These are phyloP conservation scores for Pristionchus japonicus DNA, from an alignment of 2,888 invertebrate species.

Conservation along the genomic window DNA sequence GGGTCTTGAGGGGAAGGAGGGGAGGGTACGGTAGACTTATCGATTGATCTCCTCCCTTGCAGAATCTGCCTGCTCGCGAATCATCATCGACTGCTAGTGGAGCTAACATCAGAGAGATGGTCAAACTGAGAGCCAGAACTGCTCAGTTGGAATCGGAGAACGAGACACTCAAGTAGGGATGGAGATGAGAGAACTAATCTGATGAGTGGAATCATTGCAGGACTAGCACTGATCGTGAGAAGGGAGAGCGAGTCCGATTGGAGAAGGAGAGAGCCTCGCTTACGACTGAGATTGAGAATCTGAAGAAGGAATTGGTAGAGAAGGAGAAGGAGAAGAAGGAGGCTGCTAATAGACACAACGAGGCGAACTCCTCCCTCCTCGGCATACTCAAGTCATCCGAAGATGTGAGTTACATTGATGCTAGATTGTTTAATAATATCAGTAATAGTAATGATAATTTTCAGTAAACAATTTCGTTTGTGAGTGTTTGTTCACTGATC, in stretches of 20 bases:
- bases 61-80: not conserved
- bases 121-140: slow-evolving; percentile 48
- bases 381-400: not conserved
- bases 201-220: slow-evolving; percentile 4
- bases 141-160: slow-evolving; percentile 51
- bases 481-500: no score
- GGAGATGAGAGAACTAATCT: not conserved
- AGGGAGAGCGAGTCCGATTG: slow-evolving; percentile 40
- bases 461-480: no score
- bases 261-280: slow-evolving; percentile 48
- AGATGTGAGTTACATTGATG: not conserved
- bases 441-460: not conserved
- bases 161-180: slow-evolving; percentile 49
- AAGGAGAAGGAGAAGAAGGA: slow-evolving; percentile 52
- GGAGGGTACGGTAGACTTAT: not conserved
- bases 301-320: slow-evolving; percentile 47
- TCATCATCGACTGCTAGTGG: slow-evolving; percentile 1
- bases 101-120: slow-evolving; percentile 50
- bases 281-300: slow-evolving; percentile 49
- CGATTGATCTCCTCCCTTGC: not conserved
- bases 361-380: slow-evolving; percentile 49
- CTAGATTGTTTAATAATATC: no score
- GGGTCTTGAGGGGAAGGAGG: not conserved
- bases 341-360: slow-evolving; percentile 49
- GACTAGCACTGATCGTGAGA: not conserved